Conservation (phyloP, 1,140 invertebrate genomes). For the Varroa destructor region DNA sequence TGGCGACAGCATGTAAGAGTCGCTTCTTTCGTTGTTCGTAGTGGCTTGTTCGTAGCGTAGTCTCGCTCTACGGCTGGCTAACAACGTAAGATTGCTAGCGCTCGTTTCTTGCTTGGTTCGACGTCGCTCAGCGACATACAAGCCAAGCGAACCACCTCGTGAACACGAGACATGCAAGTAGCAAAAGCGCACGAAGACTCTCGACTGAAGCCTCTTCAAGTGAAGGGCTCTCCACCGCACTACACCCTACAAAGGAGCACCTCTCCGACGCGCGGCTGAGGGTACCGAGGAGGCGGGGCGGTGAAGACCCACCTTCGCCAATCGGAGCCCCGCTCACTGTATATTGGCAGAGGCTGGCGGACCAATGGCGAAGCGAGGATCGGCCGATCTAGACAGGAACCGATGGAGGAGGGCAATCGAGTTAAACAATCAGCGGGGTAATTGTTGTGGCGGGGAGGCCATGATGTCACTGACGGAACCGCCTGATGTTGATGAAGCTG, state of each 20-base stretch:
- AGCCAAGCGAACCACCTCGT: no score
- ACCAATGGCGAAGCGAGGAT: background rate
- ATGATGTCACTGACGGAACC: no score
- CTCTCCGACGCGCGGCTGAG: conserved; percentile 17
- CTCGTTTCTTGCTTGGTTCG: no score
- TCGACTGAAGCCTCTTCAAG: conserved; percentile 27
- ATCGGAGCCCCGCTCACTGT: background rate
- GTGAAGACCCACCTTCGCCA: background rate
- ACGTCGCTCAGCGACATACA: no score
- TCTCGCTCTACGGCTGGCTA: no score
- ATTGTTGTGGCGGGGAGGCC: conserved; percentile 1
- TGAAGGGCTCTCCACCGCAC: conserved; percentile 26
- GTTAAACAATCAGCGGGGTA: conserved; percentile 26
- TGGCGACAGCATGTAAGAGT: no score
- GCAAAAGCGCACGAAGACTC: conserved; percentile 28
- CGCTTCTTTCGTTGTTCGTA: no score
- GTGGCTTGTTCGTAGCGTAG: no score
- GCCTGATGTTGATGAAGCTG: no score
- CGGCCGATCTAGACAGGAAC: background rate
- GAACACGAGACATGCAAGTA: conserved; percentile 10
- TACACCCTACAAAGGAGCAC: background rate
- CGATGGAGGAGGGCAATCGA: background rate
- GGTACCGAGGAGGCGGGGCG: conserved; percentile 19
- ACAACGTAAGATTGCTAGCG: no score
- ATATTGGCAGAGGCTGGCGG: conserved; percentile 2